Evolutionary conservation across 1,140 invertebrate genomes (phyloP).

Genomic region (Anagrus nilaparvatae): DNA sequence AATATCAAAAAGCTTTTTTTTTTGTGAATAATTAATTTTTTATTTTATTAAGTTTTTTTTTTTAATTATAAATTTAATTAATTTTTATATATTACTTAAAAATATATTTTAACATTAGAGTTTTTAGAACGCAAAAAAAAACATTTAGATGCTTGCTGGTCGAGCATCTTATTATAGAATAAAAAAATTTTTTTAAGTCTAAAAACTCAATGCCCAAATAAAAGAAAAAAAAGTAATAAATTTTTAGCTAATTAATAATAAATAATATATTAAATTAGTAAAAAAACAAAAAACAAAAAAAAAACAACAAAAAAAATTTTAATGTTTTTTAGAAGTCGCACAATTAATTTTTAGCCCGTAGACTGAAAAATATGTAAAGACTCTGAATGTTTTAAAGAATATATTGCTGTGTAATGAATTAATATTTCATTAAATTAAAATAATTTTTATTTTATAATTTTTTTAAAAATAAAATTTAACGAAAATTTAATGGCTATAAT

Average conservation of each 20-base stretch:
- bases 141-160: constrained; percentile 14
- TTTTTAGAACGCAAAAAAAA: not conserved
- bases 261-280: constrained; percentile 4
- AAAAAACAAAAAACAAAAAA: constrained; percentile 6
- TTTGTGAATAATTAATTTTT: not conserved
- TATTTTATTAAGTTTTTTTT: not conserved
- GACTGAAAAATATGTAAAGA: constrained; percentile 18
- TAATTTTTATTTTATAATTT: no score
- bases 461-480: no score
- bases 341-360: constrained; percentile 19
- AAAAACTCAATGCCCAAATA: constrained; percentile 8
- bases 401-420: no score
- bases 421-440: no score
- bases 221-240: not conserved
- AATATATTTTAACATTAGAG: constrained; percentile 7
- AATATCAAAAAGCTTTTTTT: not conserved
- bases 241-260: no score
- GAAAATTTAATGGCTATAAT: no score
- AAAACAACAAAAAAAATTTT: constrained; percentile 14
- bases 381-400: no score
- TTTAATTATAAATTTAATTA: no score
- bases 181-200: constrained; percentile 5
- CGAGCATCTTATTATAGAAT: constrained; percentile 13
- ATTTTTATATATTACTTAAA: not conserved
- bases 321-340: constrained; percentile 16